These are phyloP conservation scores for Mus spicilegus DNA, from an alignment of 2,113 vertebrate genomes.

Conservation along the genomic window DNA sequence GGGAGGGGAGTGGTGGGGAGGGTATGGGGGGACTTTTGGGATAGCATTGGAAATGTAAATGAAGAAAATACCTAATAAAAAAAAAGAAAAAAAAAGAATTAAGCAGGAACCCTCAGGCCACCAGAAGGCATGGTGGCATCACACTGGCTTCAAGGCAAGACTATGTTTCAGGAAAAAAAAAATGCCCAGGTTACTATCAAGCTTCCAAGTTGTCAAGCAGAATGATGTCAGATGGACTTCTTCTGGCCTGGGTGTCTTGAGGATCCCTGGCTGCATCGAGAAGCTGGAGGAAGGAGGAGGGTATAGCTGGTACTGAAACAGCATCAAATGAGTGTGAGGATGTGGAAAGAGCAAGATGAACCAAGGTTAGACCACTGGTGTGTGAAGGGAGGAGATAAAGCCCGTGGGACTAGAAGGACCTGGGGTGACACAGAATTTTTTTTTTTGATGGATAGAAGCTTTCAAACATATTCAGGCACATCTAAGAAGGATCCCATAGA, in stretches of 20 bases:
- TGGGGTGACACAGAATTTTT: not conserved
- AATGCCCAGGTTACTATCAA: not conserved
- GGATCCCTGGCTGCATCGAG: not conserved
- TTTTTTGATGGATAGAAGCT: not conserved
- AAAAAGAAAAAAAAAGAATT: no score
- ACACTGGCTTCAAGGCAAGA: not conserved
- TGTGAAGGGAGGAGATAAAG: not conserved
- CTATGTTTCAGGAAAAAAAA: not conserved
- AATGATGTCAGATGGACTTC: not conserved
- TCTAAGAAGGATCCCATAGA: not conserved
- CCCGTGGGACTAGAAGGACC: not conserved
- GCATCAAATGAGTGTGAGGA: not conserved
- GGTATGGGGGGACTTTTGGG: no score
- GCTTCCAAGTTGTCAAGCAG: not conserved
- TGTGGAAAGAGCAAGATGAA: not conserved
- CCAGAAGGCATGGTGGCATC: not conserved
- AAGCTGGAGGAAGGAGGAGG: fast-evolving
- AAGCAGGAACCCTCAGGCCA: not conserved
- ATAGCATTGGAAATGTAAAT: no score
- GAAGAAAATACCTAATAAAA: no score
- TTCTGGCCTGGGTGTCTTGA: not conserved
- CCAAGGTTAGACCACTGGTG: not conserved
- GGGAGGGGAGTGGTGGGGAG: no score
- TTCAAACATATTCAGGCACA: not conserved
- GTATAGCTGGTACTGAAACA: not conserved